Evolutionary conservation across 2,113 vertebrate genomes (phyloP).

Genomic region (Petroica traversi): DNA sequence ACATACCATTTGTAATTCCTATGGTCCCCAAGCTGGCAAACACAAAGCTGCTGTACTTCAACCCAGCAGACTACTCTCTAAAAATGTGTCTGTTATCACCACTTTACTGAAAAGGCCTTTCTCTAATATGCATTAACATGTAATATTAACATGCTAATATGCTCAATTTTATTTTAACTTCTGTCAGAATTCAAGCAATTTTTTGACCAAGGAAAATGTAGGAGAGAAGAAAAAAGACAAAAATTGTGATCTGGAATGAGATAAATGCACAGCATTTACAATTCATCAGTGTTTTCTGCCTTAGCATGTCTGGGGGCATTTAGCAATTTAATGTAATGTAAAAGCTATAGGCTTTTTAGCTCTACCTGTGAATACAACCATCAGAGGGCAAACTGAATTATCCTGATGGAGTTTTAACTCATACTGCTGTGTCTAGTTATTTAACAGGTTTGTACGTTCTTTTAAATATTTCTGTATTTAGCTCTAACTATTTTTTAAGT

Average conservation of each 20-base stretch:
- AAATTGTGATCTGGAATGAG: not conserved
- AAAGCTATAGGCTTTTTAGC: not conserved
- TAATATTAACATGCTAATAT: constrained; percentile 5
- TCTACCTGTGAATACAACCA: not conserved
- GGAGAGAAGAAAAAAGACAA: not conserved
- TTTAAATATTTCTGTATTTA: not conserved
- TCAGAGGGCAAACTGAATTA: not conserved
- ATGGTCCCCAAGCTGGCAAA: not conserved
- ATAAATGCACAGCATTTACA: not conserved
- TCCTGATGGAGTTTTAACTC: not conserved
- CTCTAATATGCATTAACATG: not conserved
- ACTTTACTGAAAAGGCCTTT: not conserved
- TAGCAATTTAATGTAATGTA: not conserved
- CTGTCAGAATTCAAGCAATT: not conserved
- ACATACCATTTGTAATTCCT: not conserved
- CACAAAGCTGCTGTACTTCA: not conserved
- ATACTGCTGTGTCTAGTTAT: not conserved
- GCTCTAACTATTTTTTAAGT: not conserved
- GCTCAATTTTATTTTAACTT: not conserved
- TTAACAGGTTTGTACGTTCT: not conserved
- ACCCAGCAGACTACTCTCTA: not conserved
- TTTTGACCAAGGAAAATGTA: not conserved
- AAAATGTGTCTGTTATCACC: constrained; percentile 8
- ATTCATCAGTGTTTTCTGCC: not conserved
- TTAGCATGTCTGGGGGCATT: not conserved